Evolutionary conservation across 2,888 invertebrate species (phyloP).

Genomic region (Drosophila seclusa): DNA sequence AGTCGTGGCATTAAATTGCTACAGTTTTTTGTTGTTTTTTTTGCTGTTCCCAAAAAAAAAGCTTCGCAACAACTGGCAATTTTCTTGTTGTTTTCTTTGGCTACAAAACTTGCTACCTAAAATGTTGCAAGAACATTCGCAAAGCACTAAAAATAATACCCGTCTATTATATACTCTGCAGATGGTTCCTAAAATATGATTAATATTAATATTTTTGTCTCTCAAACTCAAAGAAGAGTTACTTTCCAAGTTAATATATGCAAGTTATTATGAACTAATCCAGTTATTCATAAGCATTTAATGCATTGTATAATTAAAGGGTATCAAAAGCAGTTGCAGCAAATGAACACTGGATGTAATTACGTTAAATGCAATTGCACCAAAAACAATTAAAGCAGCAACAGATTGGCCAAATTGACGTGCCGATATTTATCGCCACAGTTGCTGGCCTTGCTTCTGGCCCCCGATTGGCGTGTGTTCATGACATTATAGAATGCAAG

Average conservation of each 20-base stretch:
- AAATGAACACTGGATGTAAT: constrained; percentile 2
- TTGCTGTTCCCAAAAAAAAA: constrained; percentile 40
- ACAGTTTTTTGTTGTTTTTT: constrained; percentile 48
- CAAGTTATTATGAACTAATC: neutral
- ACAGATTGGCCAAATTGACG: constrained; percentile 33
- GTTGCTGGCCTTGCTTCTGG: constrained; percentile 41
- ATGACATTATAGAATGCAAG: constrained; percentile 56
- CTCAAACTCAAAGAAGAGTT: neutral
- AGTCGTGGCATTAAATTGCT: constrained; percentile 69
- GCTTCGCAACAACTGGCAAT: constrained; percentile 26
- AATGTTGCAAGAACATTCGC: constrained; percentile 70
- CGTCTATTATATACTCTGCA: constrained; percentile 19
- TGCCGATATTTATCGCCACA: constrained; percentile 11
- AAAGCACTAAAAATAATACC: neutral
- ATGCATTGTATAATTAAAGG: neutral
- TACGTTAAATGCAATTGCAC: constrained; percentile 18
- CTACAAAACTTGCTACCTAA: constrained; percentile 27
- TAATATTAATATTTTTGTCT: neutral
- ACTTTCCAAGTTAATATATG: neutral
- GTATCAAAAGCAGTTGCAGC: constrained; percentile 10
- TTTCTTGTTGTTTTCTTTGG: constrained; percentile 37
- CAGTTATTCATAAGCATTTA: neutral
- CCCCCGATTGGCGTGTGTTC: constrained; percentile 40
- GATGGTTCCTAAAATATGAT: neutral
- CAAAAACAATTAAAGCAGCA: constrained; percentile 27